Base-by-base conservation (phyloP, 2,113 vertebrate genomes). In the Thermophis baileyi region DNA sequence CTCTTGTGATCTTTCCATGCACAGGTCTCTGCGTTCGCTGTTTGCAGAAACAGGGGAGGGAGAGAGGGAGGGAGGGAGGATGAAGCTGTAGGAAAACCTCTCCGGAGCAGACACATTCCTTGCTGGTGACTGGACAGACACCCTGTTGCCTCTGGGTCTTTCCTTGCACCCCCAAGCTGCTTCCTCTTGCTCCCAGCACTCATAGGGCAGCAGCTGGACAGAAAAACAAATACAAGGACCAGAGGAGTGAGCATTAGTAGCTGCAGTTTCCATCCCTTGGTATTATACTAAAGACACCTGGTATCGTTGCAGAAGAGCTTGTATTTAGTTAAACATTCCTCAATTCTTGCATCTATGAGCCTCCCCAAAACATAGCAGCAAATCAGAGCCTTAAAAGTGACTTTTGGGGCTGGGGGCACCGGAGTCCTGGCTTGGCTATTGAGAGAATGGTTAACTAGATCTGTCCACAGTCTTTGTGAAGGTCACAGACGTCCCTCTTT, bases 1-100 rank as follows among this genome's bases (percentile, higher is more conserved):
- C 94, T 95, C 94, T 95, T 46, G 90, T 91, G 93, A 95, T 95
- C 93, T 94, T 89, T 85, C 44, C 91, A 85, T 6, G 46, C 85
- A 47, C 91, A 85, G 87, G 40, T 54, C 60, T 53, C 69, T 85
- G 63, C 3, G 47, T 49, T 30, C 14, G 88, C 92, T 93, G 92
- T 22, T 88, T 1, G 46, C 35, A 91, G 63, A 44, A 85, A 18
- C 4, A n/a, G n/a, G 1, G 91, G 46, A 57, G n/a, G 69, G 30
- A 46, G 14, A 6, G 35, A 22, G 1, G 91, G 46, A 57, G n/a
- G 69, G 30, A 46, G 14, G 11, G 35, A 22, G 49, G 1, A 40
- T 11, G 87, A 74, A 53, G 24, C 5, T 22, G 49, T 22, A n/a
- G n/a, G 24, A 25, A 44, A 30, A 55, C 4, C 49, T 27, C 85